Evolutionary conservation across 2,888 invertebrate species (phyloP).

Genomic region (Cerastoderma edule): DNA sequence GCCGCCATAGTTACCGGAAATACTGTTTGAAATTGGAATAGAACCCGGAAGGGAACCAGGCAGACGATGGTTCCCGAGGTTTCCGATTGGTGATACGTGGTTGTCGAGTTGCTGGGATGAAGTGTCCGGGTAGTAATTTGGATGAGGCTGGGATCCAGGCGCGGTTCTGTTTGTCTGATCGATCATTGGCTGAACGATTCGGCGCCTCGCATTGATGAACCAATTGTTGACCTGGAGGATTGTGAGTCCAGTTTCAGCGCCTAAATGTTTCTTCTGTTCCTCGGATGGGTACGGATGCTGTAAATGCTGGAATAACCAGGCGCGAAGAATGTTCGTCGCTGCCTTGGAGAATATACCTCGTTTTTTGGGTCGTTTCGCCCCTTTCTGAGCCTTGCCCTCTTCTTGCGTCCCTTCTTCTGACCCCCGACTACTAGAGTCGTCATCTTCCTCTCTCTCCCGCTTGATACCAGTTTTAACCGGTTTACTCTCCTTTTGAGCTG

Average conservation of each 20-base stretch:
- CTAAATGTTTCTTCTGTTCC: slow-evolving; percentile 63
- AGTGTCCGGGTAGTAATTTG: slow-evolving; percentile 51
- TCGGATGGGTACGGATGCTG: slow-evolving; percentile 64
- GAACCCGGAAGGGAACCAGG: slow-evolving; percentile 38
- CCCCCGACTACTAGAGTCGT: slow-evolving; percentile 47
- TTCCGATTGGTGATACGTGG: slow-evolving; percentile 32
- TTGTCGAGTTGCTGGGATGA: slow-evolving; percentile 45
- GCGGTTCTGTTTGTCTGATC: slow-evolving; percentile 62
- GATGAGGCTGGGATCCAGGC: slow-evolving; percentile 56
- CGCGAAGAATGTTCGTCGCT: slow-evolving; percentile 61
- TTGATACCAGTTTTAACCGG: slow-evolving; percentile 46
- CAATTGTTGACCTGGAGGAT: slow-evolving; percentile 65
- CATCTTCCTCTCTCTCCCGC: slow-evolving; percentile 48
- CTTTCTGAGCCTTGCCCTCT: slow-evolving; percentile 38
- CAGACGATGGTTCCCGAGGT: slow-evolving; percentile 28
- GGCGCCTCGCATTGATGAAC: slow-evolving; percentile 62
- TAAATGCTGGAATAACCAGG: slow-evolving; percentile 64
- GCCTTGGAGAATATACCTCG: slow-evolving; percentile 63
- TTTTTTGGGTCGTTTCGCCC: slow-evolving; percentile 56
- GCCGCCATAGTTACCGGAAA: slow-evolving; percentile 37
- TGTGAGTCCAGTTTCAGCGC: slow-evolving; percentile 61
- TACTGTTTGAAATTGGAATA: slow-evolving; percentile 33
- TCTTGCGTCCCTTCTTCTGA: slow-evolving; percentile 51
- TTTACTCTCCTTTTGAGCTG: slow-evolving; percentile 45
- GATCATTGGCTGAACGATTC: slow-evolving; percentile 66